These are phyloP conservation scores for Apostichopus leukothele DNA, from an alignment of 53 echinoderm and acorn worm genomes.

Conservation along the genomic window DNA sequence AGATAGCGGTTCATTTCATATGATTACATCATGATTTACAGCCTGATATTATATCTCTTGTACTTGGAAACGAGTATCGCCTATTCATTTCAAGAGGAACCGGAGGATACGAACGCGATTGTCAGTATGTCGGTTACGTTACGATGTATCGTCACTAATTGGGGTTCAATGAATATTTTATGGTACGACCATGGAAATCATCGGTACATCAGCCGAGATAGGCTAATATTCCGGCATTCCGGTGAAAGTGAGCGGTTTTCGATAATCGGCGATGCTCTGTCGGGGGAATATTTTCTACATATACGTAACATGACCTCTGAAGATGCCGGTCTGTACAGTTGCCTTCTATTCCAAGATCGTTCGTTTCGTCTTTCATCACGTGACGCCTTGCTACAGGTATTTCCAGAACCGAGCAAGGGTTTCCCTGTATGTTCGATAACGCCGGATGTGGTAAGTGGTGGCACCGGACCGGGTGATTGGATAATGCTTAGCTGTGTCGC, in stretches of 20 bases:
- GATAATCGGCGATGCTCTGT: constrained; percentile 30
- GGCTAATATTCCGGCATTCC: constrained; percentile 27
- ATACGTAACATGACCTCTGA: constrained; percentile 49
- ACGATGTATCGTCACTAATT: constrained; percentile 51
- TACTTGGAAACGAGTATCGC: background rate
- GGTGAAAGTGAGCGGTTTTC: constrained; percentile 49
- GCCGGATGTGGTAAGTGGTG: constrained; percentile 1
- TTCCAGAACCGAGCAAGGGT: background rate
- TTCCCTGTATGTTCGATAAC: constrained; percentile 30
- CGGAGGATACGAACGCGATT: constrained; percentile 51
- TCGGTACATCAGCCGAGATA: constrained; percentile 56
- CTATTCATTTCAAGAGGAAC: constrained; percentile 48
- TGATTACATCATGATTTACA: constrained; percentile 1
- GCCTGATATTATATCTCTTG: background rate
- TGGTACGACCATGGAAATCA: constrained; percentile 60
- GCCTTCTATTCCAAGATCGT: constrained; percentile 50
- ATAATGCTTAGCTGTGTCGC: constrained; percentile 52
- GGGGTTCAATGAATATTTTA: constrained; percentile 44
- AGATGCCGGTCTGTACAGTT: constrained; percentile 56
- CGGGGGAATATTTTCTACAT: constrained; percentile 45
- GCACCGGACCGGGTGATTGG: constrained; percentile 55
- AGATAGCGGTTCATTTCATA: background rate
- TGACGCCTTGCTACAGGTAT: constrained; percentile 18
- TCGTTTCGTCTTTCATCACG: constrained; percentile 35
- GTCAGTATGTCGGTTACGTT: constrained; percentile 50